Evolutionary conservation across 1,140 invertebrate species (phyloP).

Genomic region (Holcopasites calliopsidis): DNA sequence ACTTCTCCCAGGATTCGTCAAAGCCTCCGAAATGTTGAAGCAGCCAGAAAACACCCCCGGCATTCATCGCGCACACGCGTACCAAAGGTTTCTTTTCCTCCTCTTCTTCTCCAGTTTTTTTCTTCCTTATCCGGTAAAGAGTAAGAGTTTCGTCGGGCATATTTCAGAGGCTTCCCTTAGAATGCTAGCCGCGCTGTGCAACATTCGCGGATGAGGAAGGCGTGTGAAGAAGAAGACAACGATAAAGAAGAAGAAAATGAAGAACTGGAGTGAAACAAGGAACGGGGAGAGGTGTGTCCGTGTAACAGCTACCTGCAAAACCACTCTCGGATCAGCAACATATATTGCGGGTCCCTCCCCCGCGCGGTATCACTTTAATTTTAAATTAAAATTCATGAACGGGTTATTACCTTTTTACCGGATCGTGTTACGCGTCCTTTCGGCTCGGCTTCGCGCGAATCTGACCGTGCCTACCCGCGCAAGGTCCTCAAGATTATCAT

Average conservation of each 20-base stretch:
- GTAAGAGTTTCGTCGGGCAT: conserved; percentile 16
- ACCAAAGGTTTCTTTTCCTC: not conserved
- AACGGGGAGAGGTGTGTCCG: conserved; percentile 51
- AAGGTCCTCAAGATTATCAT: conserved; percentile 41
- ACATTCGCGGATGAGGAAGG: conserved; percentile 55
- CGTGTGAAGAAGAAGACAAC: conserved; percentile 49
- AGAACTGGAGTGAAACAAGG: conserved; percentile 26
- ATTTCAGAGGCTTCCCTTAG: conserved; percentile 43
- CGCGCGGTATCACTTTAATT: conserved; percentile 69
- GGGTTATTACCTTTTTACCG: conserved; percentile 67
- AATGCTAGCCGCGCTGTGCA: conserved; percentile 30
- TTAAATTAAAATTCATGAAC: conserved; percentile 73
- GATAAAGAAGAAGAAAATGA: conserved; percentile 23
- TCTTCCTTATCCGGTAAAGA: not conserved
- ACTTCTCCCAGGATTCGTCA: no score
- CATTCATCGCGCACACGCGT: no score
- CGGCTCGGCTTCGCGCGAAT: conserved; percentile 36
- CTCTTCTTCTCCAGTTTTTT: no score
- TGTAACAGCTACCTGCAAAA: conserved; percentile 65
- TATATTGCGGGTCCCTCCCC: conserved; percentile 62
- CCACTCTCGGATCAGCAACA: conserved; percentile 60
- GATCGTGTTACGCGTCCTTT: conserved; percentile 59
- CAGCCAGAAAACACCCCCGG: no score
- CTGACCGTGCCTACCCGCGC: conserved; percentile 17
- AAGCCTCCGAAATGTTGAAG: no score